Conservation (phyloP, 2,797 vertebrate species). For the Coregonus sp. region DNA sequence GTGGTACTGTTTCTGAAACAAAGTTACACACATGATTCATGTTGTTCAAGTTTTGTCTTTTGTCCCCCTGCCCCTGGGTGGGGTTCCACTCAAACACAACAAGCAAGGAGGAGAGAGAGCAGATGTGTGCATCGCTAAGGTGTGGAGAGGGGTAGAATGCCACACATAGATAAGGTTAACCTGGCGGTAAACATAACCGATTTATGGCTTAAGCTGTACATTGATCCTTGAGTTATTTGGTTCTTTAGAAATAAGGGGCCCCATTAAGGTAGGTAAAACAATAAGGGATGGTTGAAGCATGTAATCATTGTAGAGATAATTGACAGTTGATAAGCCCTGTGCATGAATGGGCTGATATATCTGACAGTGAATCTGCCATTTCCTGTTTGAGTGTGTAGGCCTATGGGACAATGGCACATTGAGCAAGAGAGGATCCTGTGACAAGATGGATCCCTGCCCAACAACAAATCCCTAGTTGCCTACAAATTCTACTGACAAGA, state of each 20-base stretch:
- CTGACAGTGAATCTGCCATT: neutral
- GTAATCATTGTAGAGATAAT: constrained; percentile 1
- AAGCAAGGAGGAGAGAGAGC: constrained; percentile 16
- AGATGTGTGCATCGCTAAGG: neutral
- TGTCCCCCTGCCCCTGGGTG: constrained; percentile 43
- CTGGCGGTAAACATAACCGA: constrained; percentile 27
- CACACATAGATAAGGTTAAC: constrained; percentile 31
- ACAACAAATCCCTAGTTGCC: neutral
- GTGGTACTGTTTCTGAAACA: too few relatives aligned
- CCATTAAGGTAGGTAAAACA: constrained; percentile 1
- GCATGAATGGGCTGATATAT: constrained; percentile 5
- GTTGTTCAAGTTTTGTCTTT: constrained; percentile 24
- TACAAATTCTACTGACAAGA: neutral
- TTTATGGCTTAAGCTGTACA: constrained; percentile 33
- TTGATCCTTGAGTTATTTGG: neutral
- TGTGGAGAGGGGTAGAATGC: neutral
- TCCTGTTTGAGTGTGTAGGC: neutral
- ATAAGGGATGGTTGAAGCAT: constrained; percentile 24
- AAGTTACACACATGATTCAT: neutral
- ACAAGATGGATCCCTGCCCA: neutral
- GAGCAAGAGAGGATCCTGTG: neutral
- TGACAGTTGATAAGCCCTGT: neutral
- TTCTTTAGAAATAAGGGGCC: neutral
- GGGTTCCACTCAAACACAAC: constrained; percentile 52
- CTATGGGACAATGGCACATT: neutral